Conservation (phyloP, 2,888 invertebrate genomes). For the Colostygia pectinataria region DNA sequence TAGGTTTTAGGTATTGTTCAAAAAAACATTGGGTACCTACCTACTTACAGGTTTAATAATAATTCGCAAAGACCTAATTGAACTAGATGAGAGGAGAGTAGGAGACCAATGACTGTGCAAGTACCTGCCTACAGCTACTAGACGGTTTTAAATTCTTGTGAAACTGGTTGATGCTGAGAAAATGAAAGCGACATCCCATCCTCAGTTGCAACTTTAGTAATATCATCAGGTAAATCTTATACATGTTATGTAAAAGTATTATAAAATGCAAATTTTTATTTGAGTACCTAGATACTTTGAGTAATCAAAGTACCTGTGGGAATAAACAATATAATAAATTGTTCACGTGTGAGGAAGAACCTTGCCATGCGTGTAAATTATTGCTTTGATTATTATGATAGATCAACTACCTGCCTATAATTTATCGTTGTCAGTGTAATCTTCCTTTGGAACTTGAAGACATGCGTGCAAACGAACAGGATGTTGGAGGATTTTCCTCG, state of each 20-base stretch:
- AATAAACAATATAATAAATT: slow-evolving; percentile 5
- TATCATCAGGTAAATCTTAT: background rate
- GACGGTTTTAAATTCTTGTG: slow-evolving; percentile 22
- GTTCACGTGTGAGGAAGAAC: slow-evolving; percentile 24
- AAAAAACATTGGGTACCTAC: too few species aligned
- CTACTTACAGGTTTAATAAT: too few species aligned
- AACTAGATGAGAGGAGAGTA: too few species aligned
- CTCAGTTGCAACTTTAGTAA: slow-evolving; percentile 10
- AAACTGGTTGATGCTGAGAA: slow-evolving; percentile 30
- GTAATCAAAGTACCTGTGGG: too few species aligned
- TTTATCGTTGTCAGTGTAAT: slow-evolving; percentile 45
- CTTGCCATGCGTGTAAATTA: slow-evolving; percentile 24
- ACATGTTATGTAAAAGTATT: too few species aligned
- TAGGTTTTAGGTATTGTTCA: too few species aligned
- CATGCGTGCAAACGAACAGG: slow-evolving; percentile 62
- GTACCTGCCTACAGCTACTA: background rate
- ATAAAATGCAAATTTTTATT: too few species aligned
- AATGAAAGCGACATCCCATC: slow-evolving; percentile 31
- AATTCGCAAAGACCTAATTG: too few species aligned
- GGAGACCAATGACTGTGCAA: too few species aligned
- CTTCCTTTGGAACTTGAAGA: slow-evolving; percentile 46
- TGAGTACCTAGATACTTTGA: too few species aligned
- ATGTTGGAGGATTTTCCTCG: slow-evolving; percentile 69
- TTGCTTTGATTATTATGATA: slow-evolving; percentile 33
- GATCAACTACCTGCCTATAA: slow-evolving; percentile 25